Base-by-base conservation (phyloP, 2,888 invertebrate species). In the Ophion ventricosus region DNA sequence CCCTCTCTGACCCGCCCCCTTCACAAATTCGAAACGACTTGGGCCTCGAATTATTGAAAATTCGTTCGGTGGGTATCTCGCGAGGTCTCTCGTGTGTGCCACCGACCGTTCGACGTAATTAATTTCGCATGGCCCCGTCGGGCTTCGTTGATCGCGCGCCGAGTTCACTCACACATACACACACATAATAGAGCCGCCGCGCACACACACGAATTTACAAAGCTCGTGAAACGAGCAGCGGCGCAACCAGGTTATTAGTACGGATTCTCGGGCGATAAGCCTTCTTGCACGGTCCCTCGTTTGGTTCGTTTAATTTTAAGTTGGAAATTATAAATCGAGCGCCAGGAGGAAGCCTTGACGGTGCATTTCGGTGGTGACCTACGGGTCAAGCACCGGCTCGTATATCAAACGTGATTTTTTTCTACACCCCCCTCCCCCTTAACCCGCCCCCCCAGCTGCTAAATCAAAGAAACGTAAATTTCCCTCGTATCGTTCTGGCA, bases 61-160 rank as follows among this genome's bases (percentile, higher is more conserved):
- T n/a, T 83, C 69, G 82, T 74, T 81, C 26, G n/a, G 23, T 63
- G 35, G 23, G 20, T 70, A n/a, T 56, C 63, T 66, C 59, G 72
- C 57, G 20, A 14, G 67, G 35, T n/a, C 17, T 56, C 43, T 57
- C 25, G 63, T 40, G 59, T 72, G 23, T 70, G 67, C 82, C 84
- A 84, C 73, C 86, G 86, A 85, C 86, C 87, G 85, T 66, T 86
- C 72, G 69, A 80, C 78, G 87, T 87, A 89, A 91, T 91, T 89
- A 91, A 90, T 90, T 90, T 88, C 81, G 86, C 84, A 86, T 86
- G 85, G 77, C 72, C 74, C 77, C 73, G 85, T 70, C 64, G 69
- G 61, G 72, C 64, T 83, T 73, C 66, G 76, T 57, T 84, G 84
- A 88, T 86, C 87, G 73, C 78, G 82, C 84, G 64, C 26, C 26